These are phyloP conservation scores for Denticeps clupeoides DNA, from an alignment of 2,797 vertebrate species.

Conservation along the genomic window DNA sequence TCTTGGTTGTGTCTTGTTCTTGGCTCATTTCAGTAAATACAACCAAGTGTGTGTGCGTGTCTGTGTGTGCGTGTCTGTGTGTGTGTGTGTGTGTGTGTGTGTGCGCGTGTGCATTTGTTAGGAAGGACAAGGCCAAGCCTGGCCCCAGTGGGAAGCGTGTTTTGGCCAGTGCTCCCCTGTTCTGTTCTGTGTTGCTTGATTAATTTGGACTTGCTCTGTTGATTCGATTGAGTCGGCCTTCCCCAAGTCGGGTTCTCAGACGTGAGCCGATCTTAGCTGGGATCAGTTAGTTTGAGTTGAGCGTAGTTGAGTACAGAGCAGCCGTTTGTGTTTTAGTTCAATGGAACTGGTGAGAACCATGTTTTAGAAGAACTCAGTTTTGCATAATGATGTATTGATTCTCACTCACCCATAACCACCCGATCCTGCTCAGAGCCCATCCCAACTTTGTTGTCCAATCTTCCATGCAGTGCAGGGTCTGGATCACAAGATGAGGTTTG, in stretches of 20 bases:
- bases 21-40: conserved; percentile 2
- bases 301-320: not conserved
- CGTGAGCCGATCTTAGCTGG: not conserved
- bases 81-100: conserved; percentile 25
- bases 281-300: not conserved
- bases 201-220: not conserved
- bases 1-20: conserved; percentile 10
- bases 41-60: not conserved
- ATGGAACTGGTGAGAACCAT: no score
- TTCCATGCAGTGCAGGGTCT: no score
- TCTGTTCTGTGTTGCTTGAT: conserved; percentile 24
- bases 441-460: no score
- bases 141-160: conserved; percentile 13
- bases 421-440: no score
- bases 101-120: conserved; percentile 5
- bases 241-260: not conserved
- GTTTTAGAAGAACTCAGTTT: no score
- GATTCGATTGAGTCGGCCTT: conserved; percentile 1
- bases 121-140: conserved; percentile 11
- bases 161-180: conserved; percentile 16
- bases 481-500: no score
- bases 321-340: not conserved
- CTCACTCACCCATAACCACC: no score
- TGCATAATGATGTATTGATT: no score
- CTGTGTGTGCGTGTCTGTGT: conserved; percentile 11